Evolutionary conservation across 2,113 vertebrate genomes (phyloP), one percentile per base, ranked within the genome.

Genomic region (Acanthochromis polyacanthus): DNA sequence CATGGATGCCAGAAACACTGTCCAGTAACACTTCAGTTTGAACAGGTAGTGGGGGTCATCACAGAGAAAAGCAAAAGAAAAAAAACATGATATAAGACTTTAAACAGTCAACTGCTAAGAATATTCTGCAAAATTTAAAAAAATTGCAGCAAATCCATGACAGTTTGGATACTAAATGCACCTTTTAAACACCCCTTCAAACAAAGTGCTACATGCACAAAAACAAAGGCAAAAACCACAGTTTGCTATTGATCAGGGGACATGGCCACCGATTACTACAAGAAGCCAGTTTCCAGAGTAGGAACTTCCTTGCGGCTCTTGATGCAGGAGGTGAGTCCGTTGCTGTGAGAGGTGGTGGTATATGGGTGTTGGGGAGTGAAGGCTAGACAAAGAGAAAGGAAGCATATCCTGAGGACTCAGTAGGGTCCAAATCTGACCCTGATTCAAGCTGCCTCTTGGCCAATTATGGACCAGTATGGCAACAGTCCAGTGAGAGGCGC

Each of bases 401-500:
- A 30, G 67, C 78, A 25, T 70, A 85, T 85, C 80, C 85, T 85
- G 85, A 81, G 64, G 83, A 82, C 79, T 76, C 58, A 22, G 52
- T 67, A 66, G 40, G 67, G 46, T 67, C 84, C 30, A 43, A 43
- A 46, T 78, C 66, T 78, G 63, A 75, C 36, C 70, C 84, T 23
- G 62, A 61, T 75, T 79, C 72, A 84, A 69, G 43, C 60, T 14
- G 57, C 45, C 36, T 50, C 64, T 46, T 32, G 75, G 62, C 45
- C 40, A 45, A 74, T 36, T 38, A 53, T 51, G 59, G 51, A 64
- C 40, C 74, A 50, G 71, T 84, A 86, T 90, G 88, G 88, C 88
- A 92, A 90, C 56, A 78, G 78, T 84, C 69, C 71, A 79, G 73
- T 46, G 30, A 84, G 65, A 84, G 77, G 40, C 59, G 58, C 63